Base-by-base conservation (phyloP, 2,888 invertebrate genomes). In the Lasioglossum oenotherae region DNA sequence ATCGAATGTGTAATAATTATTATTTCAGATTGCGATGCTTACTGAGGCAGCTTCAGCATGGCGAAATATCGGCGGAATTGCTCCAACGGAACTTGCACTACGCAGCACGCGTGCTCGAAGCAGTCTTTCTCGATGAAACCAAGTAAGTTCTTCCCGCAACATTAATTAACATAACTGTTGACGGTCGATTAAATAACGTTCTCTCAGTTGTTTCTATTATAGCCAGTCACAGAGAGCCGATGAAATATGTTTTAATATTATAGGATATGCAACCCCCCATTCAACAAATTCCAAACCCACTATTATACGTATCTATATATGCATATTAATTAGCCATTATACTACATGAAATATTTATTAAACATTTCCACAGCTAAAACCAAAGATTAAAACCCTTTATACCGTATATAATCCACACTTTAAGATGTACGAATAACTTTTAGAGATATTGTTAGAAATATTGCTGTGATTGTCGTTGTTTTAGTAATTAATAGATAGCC, bases 31-130 rank as follows among this genome's bases (percentile, higher is more conserved):
- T 99, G 95, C 98, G 98, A 95, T 98, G 98, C 96, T 97, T 99
- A 95, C 96, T 99, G 95, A 97, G 98, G 95, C 98, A 98, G 95
- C 96, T 99, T 94, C 97, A 98, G 95, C 96, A 97, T 95, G 98
- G 98, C 94, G 98, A 98, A 96, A 97, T 99, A 93, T 97, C 98
- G 53, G 97, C 97, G 91, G 98, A 98, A 95, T 97, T 98, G 90
- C 96, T 99, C 93, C 98, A 98, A 96, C 97, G 98, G 95, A 99
- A 99, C 96, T 96, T 99, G 91, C 98, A 98, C 93, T 99, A 98
- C 95, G 99, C 99, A 80, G 98, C 98, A 31, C 97, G 98, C 94
- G 99, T 99, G 73, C 96, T 99, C 89, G 99, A 99, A 96, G 98
- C 98, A 23, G 98, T 98, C 90, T 98, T 98, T 96, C 97, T 98